A percentile compares a stretch with the other conserved stretches of the same genome.
Conservation (phyloP, 2,888 invertebrate genomes). For the Venustoraphidia nigricollis region DNA sequence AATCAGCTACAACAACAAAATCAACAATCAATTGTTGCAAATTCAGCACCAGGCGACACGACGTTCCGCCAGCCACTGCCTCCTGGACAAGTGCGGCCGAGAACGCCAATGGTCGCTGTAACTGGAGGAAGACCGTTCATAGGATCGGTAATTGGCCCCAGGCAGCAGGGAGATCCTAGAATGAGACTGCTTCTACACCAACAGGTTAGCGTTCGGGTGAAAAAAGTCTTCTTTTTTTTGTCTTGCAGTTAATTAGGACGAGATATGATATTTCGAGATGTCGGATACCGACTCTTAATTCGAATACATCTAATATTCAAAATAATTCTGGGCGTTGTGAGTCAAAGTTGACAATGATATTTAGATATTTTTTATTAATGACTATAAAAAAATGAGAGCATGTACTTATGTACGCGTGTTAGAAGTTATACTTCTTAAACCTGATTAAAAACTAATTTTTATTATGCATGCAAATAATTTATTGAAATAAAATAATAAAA, state of each 20-base stretch:
- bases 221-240: background rate
- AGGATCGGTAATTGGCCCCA: slow-evolving; percentile 25
- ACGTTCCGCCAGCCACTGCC: slow-evolving; percentile 59
- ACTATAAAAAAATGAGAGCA: too few species aligned
- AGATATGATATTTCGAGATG: too few species aligned
- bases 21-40: slow-evolving; percentile 13
- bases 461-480: too few species aligned
- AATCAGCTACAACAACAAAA: slow-evolving; percentile 3
- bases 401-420: too few species aligned
- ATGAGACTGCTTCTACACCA: slow-evolving; percentile 36
- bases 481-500: too few species aligned
- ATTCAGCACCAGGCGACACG: slow-evolving; percentile 29
- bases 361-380: too few species aligned
- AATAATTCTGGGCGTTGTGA: too few species aligned
- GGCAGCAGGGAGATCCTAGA: slow-evolving; percentile 35
- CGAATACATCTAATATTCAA: too few species aligned
- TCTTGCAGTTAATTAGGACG: background rate
- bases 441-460: too few species aligned
- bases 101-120: slow-evolving; percentile 25
- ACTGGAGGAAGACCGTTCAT: slow-evolving; percentile 14
- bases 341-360: too few species aligned
- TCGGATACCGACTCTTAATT: too few species aligned
- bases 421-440: too few species aligned
- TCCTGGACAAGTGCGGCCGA: slow-evolving; percentile 34
- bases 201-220: slow-evolving; percentile 16